Evolutionary conservation across 2,113 vertebrate genomes (phyloP).

Genomic region (Centropus unirufus): DNA sequence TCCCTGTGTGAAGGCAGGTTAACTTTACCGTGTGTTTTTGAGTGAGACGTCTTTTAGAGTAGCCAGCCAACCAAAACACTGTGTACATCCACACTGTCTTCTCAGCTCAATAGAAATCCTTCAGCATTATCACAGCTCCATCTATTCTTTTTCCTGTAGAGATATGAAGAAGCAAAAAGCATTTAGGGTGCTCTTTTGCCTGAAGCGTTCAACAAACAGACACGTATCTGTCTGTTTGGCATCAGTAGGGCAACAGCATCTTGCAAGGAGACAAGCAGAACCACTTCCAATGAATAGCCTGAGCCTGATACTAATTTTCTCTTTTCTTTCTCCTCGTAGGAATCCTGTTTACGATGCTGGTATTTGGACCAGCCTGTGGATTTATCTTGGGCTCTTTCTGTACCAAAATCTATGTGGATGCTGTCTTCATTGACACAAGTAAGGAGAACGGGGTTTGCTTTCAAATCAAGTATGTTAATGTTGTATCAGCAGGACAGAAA

Average conservation of each 20-base stretch:
- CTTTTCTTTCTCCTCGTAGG: conserved; percentile 80
- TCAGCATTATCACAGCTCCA: background rate
- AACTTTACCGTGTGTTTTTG: background rate
- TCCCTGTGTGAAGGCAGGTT: background rate
- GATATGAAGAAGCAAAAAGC: background rate
- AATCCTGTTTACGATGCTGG: conserved; percentile 97
- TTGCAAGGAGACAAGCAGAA: background rate
- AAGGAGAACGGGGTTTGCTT: conserved; percentile 63
- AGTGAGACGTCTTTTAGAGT: background rate
- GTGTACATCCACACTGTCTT: background rate
- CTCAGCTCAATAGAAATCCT: background rate
- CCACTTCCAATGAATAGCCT: background rate
- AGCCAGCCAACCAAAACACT: background rate
- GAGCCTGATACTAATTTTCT: background rate
- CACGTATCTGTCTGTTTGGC: background rate
- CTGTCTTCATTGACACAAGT: conserved; percentile 95
- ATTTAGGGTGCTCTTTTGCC: conserved; percentile 4
- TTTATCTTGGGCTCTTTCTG: conserved; percentile 99
- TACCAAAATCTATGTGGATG: conserved; percentile 98
- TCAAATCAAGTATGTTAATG: background rate
- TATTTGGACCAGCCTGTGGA: conserved; percentile 97
- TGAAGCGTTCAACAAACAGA: background rate
- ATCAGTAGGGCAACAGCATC: background rate
- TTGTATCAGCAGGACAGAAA: background rate
- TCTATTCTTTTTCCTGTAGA: conserved; percentile 9